Conservation (phyloP, 2,888 invertebrate genomes). For the Oscheius sp. region DNA sequence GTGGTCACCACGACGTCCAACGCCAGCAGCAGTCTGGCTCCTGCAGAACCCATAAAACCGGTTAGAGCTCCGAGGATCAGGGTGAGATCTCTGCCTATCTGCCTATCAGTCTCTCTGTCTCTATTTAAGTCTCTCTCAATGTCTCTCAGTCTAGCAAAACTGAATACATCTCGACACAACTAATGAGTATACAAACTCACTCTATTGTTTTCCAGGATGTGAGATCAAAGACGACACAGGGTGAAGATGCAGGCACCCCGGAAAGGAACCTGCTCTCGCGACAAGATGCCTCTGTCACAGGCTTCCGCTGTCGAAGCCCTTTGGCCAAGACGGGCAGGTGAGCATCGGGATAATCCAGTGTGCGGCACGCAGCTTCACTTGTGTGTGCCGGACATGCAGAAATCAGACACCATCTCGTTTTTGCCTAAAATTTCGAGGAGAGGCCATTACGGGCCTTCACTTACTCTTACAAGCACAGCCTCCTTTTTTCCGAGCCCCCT, state of each 20-base stretch:
- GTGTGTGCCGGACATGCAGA: too few relatives aligned
- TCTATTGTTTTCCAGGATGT: slow-evolving; percentile 36
- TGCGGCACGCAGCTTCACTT: too few relatives aligned
- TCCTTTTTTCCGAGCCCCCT: too few relatives aligned
- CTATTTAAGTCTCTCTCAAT: too few relatives aligned
- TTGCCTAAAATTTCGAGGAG: too few relatives aligned
- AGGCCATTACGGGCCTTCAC: too few relatives aligned
- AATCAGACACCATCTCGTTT: too few relatives aligned
- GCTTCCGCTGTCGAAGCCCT: slow-evolving; percentile 17
- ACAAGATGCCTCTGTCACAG: slow-evolving; percentile 39
- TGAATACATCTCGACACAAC: too few relatives aligned
- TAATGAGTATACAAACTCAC: too few relatives aligned
- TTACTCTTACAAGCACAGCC: too few relatives aligned
- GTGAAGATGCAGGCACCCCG: slow-evolving; percentile 27
- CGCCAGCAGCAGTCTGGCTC: slow-evolving; percentile 22
- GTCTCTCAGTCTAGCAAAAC: too few relatives aligned
- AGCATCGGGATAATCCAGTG: background rate
- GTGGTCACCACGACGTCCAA: slow-evolving; percentile 22
- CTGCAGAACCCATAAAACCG: slow-evolving; percentile 10
- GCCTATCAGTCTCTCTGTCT: background rate
- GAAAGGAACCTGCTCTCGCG: slow-evolving; percentile 39
- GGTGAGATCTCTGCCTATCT: background rate
- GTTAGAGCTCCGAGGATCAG: slow-evolving; percentile 20
- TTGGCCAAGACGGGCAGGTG: slow-evolving; percentile 31
- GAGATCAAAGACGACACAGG: slow-evolving; percentile 42